Evolutionary conservation across 1,140 invertebrate species (phyloP).

Genomic region (Brachionus paranguensis): DNA sequence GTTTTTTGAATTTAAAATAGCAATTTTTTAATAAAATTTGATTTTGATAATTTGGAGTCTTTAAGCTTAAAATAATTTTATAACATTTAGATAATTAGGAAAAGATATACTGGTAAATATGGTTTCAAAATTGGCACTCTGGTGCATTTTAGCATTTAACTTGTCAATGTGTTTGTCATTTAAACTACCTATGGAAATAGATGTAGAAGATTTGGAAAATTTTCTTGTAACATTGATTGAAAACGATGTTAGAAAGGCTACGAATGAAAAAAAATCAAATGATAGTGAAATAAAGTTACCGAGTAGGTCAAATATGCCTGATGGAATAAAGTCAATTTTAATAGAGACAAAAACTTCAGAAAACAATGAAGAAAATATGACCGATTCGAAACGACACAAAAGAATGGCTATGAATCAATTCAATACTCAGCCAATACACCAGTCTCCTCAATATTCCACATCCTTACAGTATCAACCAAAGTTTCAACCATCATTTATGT

Average conservation of each 20-base stretch:
- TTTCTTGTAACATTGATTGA: not conserved
- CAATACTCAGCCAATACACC: not conserved
- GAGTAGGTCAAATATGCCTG: not conserved
- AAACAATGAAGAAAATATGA: not conserved
- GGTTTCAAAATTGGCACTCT: not conserved
- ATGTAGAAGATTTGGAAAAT: not conserved
- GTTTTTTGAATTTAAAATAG: not conserved
- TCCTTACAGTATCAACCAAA: not conserved
- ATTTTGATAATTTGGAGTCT: not conserved
- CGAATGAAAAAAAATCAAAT: not conserved
- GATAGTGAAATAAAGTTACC: not conserved
- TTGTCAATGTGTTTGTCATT: not conserved
- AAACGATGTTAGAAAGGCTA: not conserved
- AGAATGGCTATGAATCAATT: not conserved
- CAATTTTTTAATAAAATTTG: not conserved
- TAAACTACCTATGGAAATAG: not conserved
- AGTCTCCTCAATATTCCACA: not conserved
- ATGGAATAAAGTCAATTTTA: not conserved
- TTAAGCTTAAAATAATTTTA: not conserved
- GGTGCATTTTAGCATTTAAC: not conserved
- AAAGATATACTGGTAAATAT: not conserved
- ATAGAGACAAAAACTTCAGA: not conserved
- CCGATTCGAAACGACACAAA: not conserved
- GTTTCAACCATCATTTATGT: not conserved
- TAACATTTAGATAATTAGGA: not conserved